Conservation (phyloP, 2,113 vertebrate species). For the Oncorhynchus kisutch region DNA sequence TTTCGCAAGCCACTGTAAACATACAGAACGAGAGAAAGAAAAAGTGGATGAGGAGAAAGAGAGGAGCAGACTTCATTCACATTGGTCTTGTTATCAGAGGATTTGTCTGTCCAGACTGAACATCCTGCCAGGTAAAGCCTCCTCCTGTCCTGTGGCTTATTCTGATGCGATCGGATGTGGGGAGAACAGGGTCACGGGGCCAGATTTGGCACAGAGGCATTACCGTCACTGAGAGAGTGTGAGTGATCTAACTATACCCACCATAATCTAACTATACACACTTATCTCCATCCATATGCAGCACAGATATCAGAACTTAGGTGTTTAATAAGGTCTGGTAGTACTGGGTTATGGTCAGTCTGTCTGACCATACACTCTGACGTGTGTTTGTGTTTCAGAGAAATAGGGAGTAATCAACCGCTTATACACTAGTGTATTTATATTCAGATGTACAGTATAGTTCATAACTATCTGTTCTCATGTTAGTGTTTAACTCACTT, state of each 20-base stretch:
- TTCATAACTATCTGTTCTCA: not conserved
- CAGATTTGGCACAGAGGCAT: not conserved
- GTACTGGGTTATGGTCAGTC: not conserved
- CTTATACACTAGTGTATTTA: too few relatives aligned
- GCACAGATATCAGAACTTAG: not conserved
- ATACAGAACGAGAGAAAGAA: not conserved
- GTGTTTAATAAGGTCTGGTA: not conserved
- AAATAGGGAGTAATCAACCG: too few relatives aligned
- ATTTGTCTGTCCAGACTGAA: not conserved
- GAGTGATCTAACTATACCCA: not conserved
- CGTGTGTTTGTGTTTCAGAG: not conserved
- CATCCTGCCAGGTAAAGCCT: not conserved
- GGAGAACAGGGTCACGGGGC: constrained; percentile 1
- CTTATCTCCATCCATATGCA: not conserved
- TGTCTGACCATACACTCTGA: not conserved
- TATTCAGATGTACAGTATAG: not conserved
- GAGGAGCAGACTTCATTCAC: not conserved
- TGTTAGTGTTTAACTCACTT: constrained; percentile 66
- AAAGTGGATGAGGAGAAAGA: not conserved
- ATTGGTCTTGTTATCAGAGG: not conserved
- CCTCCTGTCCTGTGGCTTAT: not conserved
- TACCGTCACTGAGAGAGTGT: not conserved
- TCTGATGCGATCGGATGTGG: constrained; percentile 1
- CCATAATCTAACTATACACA: not conserved
- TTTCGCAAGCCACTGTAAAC: not conserved